Base-by-base conservation (phyloP, 2,888 invertebrate species). In the Anagyrus pseudococci region DNA sequence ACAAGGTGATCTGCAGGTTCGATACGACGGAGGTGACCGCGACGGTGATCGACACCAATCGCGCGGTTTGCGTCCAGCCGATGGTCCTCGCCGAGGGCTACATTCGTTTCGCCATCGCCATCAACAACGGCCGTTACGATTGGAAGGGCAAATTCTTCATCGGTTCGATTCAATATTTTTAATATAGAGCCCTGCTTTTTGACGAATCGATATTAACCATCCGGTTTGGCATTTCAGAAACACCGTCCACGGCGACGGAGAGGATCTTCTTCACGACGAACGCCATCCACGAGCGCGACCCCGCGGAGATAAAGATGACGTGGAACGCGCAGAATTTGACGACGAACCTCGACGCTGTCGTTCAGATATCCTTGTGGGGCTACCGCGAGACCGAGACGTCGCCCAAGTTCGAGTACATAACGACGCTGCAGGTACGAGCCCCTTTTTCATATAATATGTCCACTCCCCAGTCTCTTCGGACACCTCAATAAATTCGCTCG, bases 121-220 rank as follows among this genome's bases (percentile, higher is more conserved):
- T 93, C 54, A 73, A 74, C 26, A 91, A 90, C 62, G 90, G 89
- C 63, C 87, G 88, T 50, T 96, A 89, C 78, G 91, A 93, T 73
- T 96, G 94, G 92, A 91, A 92, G 74, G 94, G 95, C 71, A 89
- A 88, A 83, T 96, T 89, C 81, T 95, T 94, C 77, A 91, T 97
- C 66, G 95, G 94, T 94, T 84, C 85, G 49, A 4, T 2, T 15
- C 15, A 19, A n/a, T n/a, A n/a, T n/a, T n/a, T n/a, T n/a, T n/a
- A n/a, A n/a, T n/a, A n/a, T 26, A 15, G 19, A 13, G 13, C 10
- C 6, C 7, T 20, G 26, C 48, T 41, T 41, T 41, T 41, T 17
- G 4, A 10, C 15, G n/a, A 6, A 15, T n/a, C 15, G n/a, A 15
- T 41, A 41, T n/a, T 8, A 26, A 48, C n/a, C n/a, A n/a, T n/a